phyloP scores from a whole-genome alignment of 2,797 vertebrate species.

The Scomberomorus guttatus region DNA sequence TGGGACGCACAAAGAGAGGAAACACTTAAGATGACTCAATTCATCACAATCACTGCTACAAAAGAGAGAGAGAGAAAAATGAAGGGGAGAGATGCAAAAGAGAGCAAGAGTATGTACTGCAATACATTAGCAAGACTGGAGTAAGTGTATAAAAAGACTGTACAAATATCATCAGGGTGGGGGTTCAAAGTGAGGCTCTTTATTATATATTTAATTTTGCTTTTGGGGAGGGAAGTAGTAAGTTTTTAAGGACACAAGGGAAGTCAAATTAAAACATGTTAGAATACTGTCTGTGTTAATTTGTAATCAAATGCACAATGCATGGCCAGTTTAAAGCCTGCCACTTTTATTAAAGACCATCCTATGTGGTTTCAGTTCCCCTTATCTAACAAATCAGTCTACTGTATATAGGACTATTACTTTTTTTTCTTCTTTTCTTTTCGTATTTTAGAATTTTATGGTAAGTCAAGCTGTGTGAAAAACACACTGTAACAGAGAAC shows the following conservation, averaged over 20 bases:
- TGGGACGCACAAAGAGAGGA: conserved; percentile 77
- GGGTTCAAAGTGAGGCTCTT: conserved; percentile 22
- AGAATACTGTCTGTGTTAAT: not conserved
- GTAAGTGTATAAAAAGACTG: conserved; percentile 48
- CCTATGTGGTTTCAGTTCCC: too few relatives aligned
- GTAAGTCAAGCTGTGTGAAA: not conserved
- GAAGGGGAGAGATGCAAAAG: conserved; percentile 47
- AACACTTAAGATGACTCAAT: conserved; percentile 85
- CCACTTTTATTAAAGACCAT: not conserved
- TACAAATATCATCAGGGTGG: conserved; percentile 21
- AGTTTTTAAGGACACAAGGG: conserved; percentile 10
- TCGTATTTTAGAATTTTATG: not conserved
- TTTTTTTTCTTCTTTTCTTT: not conserved
- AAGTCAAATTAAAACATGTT: not conserved
- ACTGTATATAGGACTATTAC: not conserved
- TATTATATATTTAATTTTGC: conserved; percentile 21
- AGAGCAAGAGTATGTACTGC: conserved; percentile 53
- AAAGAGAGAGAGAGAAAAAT: conserved; percentile 54
- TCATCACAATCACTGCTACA: conserved; percentile 81
- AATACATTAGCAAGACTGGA: conserved; percentile 67
- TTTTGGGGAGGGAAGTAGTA: conserved; percentile 8
- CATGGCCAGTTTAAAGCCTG: too few relatives aligned
- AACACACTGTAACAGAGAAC: not conserved
- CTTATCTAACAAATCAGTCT: not conserved
- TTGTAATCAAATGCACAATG: not conserved